Evolutionary conservation across 1,140 invertebrate species (phyloP), one percentile per base, ranked within the genome.

Genomic region (Anadara kagoshimensis): DNA sequence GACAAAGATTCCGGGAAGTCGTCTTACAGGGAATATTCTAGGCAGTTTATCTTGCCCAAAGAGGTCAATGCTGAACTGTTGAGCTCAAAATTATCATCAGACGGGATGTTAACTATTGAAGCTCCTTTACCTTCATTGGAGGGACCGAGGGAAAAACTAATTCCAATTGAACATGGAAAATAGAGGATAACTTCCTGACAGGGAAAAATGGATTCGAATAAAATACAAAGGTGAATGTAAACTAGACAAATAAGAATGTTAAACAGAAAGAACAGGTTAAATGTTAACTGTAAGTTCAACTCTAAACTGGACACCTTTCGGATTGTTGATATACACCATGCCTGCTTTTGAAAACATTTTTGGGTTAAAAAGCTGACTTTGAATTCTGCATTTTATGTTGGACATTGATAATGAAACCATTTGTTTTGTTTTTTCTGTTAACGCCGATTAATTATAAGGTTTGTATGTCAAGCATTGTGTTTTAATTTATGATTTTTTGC

Each of bases 1-100:
- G 94, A 96, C 83, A 94, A 93, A 43, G 73, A 75, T 64, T 91
- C 94, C 43, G 93, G 94, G 73, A 94, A 94, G 0, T 93, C 86
- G 75, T 92, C 95, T 20, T 92, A 93, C 0, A 90, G 94, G 8
- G 93, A 94, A 69, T 95, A 95, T 78, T 89, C 92, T n/a, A 80
- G 89, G 4, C 82, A 86, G 18, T 90, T 86, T 66, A 82, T 88
- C 0, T 47, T 91, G 7, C 90, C 90, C 0, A 82, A 88, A 56
- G 87, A 85, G 36, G 80, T 90, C 7, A 83, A 89, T 43, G 70
- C 81, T 11, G 78, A 85, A 49, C 75, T 82, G 47, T 73, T 90
- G 14, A 87, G 85, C 41, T 89, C 87, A 1, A 76, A 82, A 43
- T 72, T 89, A 18, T 82, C 75, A 20, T 69, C 73, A 10, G 83